phyloP scores from a whole-genome alignment of 2,888 invertebrate species.

The Orthosia gothica region DNA sequence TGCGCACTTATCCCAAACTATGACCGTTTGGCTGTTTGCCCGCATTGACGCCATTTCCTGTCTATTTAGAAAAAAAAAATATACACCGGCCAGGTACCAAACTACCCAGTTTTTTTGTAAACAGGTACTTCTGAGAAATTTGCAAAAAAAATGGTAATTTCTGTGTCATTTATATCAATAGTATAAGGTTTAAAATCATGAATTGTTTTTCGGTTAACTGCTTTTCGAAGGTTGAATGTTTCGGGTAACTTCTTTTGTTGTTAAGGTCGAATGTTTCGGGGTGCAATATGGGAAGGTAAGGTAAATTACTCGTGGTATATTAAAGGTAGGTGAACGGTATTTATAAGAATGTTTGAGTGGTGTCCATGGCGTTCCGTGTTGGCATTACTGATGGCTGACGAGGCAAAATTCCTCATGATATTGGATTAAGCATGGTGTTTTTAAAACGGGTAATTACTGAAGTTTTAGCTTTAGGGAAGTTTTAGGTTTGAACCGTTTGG shows the following conservation, averaged over 20 bases:
- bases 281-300: constrained; percentile 24
- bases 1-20: constrained; percentile 73
- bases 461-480: neutral
- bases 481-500: neutral
- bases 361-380: neutral
- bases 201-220: constrained; percentile 29
- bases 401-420: constrained; percentile 30
- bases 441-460: neutral
- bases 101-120: constrained; percentile 74
- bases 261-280: constrained; percentile 26
- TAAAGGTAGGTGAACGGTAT: constrained; percentile 23
- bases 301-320: constrained; percentile 20
- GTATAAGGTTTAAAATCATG: constrained; percentile 67
- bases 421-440: constrained; percentile 3
- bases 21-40: constrained; percentile 80
- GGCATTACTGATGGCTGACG: constrained; percentile 19
- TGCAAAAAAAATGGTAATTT: constrained; percentile 71
- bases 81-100: constrained; percentile 77
- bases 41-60: constrained; percentile 87
- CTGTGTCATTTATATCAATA: constrained; percentile 60
- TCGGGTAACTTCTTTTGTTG: constrained; percentile 16
- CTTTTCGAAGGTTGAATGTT: constrained; percentile 26
- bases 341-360: constrained; percentile 1
- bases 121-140: constrained; percentile 69
- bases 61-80: constrained; percentile 74